Evolutionary conservation across 1,140 invertebrate genomes (phyloP), one percentile per base, ranked within the genome.

Genomic region (Ectropis grisescens): DNA sequence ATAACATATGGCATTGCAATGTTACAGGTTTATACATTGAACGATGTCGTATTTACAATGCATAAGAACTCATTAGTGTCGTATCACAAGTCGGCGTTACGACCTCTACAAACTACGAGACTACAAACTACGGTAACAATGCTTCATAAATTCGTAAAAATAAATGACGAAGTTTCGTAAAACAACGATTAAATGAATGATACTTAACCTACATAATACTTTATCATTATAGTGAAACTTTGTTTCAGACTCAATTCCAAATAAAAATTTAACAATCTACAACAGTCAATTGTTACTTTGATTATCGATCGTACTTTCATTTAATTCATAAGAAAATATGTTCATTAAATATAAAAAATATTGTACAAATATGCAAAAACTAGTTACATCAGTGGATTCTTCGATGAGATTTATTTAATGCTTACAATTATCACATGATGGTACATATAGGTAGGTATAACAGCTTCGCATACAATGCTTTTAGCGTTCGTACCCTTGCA

Each of bases 131-230:
- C 51, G 53, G 56, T 69, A 75, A 67, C 62, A 69, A 67, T 62
- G 33, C 61, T 58, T 54, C 55, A 65, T 72, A 78, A 72, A 74
- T 78, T 75, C 69, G 66, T 67, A 56, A 66, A 57, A 65, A 59
- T 49, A 60, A 2, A 26, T 26, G 24, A 19, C 16, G n/a, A 19
- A 19, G 34, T 57, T 65, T 50, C 41, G 57, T 41, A 49, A 51
- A 55, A 69, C 53, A 60, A 64, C 52, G 47, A 46, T 42, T 36
- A 26, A 48, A 52, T 50, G 50, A 47, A 55, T 54, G 36, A 55
- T 22, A 28, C 60, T 64, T 62, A 74, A 35, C 42, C 58, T 61
- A 69, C n/a, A n/a, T 64, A 71, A 67, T 69, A 68, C 62, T 69
- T 60, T 52, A 32, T 41, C 32, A 58, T 50, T 50, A 54, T 14